phyloP scores from a whole-genome alignment of 1,140 invertebrate genomes.

The Penaeus japonicus region DNA sequence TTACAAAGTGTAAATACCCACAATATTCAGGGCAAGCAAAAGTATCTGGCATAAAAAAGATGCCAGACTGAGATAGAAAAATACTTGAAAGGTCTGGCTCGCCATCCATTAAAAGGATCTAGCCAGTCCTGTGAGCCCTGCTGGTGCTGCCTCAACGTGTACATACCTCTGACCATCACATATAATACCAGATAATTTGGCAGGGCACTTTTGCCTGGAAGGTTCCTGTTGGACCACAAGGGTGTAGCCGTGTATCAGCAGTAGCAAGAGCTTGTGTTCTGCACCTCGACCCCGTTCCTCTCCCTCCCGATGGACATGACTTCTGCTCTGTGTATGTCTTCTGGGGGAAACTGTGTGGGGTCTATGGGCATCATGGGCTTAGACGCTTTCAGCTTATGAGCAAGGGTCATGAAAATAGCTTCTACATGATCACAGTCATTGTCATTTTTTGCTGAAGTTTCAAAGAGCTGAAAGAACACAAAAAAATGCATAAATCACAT shows the following conservation, averaged over 20 bases:
- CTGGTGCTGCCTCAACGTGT: no score
- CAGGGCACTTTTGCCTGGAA: no score
- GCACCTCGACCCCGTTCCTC: neutral
- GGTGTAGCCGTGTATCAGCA: neutral
- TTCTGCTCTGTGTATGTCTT: constrained; percentile 51
- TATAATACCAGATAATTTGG: no score
- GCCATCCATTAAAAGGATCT: no score
- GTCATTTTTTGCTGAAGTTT: constrained; percentile 82
- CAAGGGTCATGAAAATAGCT: constrained; percentile 84
- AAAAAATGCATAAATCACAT: neutral
- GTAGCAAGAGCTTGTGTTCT: neutral
- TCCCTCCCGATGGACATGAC: constrained; percentile 39
- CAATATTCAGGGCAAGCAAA: no score
- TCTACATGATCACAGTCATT: constrained; percentile 81
- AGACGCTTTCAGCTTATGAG: constrained; percentile 75
- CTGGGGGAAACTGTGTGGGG: constrained; percentile 48
- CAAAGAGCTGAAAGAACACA: constrained; percentile 70
- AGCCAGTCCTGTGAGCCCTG: no score
- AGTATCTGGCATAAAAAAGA: no score
- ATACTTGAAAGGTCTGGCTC: no score
- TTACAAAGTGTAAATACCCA: no score
- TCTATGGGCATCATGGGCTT: constrained; percentile 70
- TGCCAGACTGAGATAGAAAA: no score
- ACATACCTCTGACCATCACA: no score
- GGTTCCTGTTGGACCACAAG: neutral